Evolutionary conservation across 2,888 invertebrate species (phyloP), one percentile per base, ranked within the genome.

Genomic region (Helobdella robusta): DNA sequence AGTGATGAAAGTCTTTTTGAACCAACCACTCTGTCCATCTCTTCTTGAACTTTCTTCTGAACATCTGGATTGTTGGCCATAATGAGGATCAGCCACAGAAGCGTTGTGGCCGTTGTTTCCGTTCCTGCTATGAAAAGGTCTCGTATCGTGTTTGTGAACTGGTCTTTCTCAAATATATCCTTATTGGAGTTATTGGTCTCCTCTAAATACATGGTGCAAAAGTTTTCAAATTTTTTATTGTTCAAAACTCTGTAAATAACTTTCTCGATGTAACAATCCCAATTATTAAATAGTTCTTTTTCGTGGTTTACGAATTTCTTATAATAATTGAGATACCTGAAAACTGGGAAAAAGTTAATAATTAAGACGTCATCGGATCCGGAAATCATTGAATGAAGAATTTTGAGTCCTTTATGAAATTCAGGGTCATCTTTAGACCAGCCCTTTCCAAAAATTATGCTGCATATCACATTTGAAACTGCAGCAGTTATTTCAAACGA

Each of bases 31-130:
- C 40, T 0, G 46, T 65, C 65, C 23, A 65, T 65, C 20, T 65
- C 65, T 20, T 11, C 11, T 34, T 48, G 28, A 18, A 65, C 18
- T 20, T 30, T n/a, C 6, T 44, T 15, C 35, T 65, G 65, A 3
- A 65, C 59, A 23, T 44, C 50, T 25, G 59, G 59, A 28, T 65
- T 23, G 20, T 65, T 59, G 20, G 52, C 46, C 44, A 65, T 28
- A 6, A 44, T n/a, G 5, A 46, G 15, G 28, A 65, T 6, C 4
- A 44, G 20, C 65, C 65, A 65, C 23, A 28, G 25, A 8, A 65
- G 1, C 11, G 59, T 8, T 15, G 23, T 46, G 3, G 59, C 46
- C 1, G 48, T 59, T 23, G 65, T 65, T 18, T 65, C 59, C 8
- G 59, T 48, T 18, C 48, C 65, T 35, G 65, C 65, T 2, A 32